Percentiles rank a stretch among this genome's conserved stretches.
These are phyloP conservation scores for Drosophila macrospina DNA, from an alignment of 2,888 invertebrate species.

Conservation along the genomic window DNA sequence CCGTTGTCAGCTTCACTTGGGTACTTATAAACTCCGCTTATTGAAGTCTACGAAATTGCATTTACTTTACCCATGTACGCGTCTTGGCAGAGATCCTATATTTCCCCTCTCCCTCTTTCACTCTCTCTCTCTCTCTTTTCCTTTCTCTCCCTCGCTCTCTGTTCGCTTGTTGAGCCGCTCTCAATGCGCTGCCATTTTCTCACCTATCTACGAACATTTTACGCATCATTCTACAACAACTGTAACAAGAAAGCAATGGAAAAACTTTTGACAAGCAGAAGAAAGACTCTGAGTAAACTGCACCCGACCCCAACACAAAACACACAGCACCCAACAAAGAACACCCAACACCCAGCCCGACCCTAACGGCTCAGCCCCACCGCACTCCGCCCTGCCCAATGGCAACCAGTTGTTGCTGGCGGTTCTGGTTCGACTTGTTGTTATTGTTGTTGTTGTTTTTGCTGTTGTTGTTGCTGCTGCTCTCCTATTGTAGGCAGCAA, in stretches of 20 bases:
- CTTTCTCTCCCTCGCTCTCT: not conserved
- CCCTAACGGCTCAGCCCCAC: not conserved
- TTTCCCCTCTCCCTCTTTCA: not conserved
- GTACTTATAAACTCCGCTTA: conserved; percentile 75
- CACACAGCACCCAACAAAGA: no score
- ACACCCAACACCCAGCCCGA: not conserved
- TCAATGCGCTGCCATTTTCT: conserved; percentile 59
- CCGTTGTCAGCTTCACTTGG: conserved; percentile 48
- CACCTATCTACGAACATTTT: conserved; percentile 70
- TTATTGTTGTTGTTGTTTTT: not conserved
- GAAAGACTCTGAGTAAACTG: conserved; percentile 19
- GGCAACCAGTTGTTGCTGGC: conserved; percentile 32
- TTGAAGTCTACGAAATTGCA: conserved; percentile 79
- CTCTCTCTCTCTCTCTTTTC: not conserved
- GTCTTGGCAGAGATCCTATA: conserved; percentile 9
- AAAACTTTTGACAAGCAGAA: conserved; percentile 59
- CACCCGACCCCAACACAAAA: not conserved
- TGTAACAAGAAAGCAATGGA: conserved; percentile 30
- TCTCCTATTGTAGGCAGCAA: conserved; percentile 73
- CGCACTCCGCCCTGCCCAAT: not conserved
- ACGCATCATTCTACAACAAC: conserved; percentile 71
- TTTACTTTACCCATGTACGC: conserved; percentile 61
- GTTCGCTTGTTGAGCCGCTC: conserved; percentile 12
- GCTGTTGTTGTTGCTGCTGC: conserved; percentile 7
- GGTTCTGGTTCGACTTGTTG: not conserved